Percentiles rank a stretch among this genome's conserved stretches.
These are phyloP conservation scores for Phrixothrix hirtus DNA, from an alignment of 2,888 invertebrate species.

Conservation along the genomic window DNA sequence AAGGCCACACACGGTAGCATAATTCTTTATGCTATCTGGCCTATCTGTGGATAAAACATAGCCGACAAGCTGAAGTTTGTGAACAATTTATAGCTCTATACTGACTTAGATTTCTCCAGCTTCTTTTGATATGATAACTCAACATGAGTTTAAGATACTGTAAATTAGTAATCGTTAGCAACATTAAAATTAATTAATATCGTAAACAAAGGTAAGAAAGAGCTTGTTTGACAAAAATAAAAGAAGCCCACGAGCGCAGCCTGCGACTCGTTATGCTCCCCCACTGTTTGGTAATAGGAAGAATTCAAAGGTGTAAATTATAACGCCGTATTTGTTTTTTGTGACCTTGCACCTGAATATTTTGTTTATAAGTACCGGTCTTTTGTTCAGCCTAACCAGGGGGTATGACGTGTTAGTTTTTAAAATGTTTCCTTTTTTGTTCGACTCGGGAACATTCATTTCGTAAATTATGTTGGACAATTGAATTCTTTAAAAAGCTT, in stretches of 20 bases:
- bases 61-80: conserved; percentile 47
- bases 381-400: conserved; percentile 43
- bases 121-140: conserved; percentile 23
- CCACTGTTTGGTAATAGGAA: conserved; percentile 38
- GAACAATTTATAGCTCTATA: conserved; percentile 50
- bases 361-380: conserved; percentile 44
- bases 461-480: conserved; percentile 33
- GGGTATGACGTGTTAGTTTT: conserved; percentile 36
- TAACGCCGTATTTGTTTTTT: conserved; percentile 45
- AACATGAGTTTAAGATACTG: conserved; percentile 9
- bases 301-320: conserved; percentile 46
- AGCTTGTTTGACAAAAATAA: conserved; percentile 3
- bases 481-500: conserved; percentile 17
- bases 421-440: conserved; percentile 34
- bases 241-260: conserved; percentile 14
- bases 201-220: conserved; percentile 9
- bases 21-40: conserved; percentile 49
- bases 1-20: conserved; percentile 49
- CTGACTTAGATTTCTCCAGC: conserved; percentile 41
- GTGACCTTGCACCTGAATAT: conserved; percentile 43
- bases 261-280: conserved; percentile 20
- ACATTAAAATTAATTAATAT: conserved; percentile 18
- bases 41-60: conserved; percentile 50
- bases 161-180: conserved; percentile 23
- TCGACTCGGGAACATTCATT: conserved; percentile 25